Conservation (phyloP, 92 coral and sea anemone species). For the Epizoanthus scotinus region DNA sequence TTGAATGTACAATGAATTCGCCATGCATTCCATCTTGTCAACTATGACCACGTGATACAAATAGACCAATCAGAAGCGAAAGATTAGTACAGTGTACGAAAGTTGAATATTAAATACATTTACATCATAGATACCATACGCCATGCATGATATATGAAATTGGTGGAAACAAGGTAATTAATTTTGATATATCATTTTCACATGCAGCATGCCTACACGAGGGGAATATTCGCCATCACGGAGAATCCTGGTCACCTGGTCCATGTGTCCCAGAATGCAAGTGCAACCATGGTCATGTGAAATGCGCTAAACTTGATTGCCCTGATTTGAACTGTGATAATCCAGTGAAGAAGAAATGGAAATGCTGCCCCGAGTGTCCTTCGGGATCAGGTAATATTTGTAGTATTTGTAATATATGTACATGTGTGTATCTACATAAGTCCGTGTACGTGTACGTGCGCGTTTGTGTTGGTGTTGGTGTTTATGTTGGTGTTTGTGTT, state of each 20-base stretch:
- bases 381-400: slow-evolving; percentile 60
- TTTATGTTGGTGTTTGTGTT: no score
- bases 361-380: slow-evolving; percentile 95
- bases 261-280: slow-evolving; percentile 97
- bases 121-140: no score
- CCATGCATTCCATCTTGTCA: no score
- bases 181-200: background rate
- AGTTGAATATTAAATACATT: no score
- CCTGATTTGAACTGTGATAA: slow-evolving; percentile 94
- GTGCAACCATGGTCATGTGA: slow-evolving; percentile 78
- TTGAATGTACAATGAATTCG: no score
- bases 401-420: background rate
- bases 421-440: no score
- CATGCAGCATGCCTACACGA: slow-evolving; percentile 70
- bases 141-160: background rate
- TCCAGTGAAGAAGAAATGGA: slow-evolving; percentile 81
- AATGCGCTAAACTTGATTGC: slow-evolving; percentile 90
- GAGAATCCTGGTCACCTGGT: slow-evolving; percentile 97
- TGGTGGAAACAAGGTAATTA: background rate
- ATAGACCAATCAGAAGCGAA: no score
- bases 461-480: no score
- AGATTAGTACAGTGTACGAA: no score
- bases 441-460: no score
- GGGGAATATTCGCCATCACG: slow-evolving; percentile 75
- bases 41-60: no score